Evolutionary conservation across 1,140 invertebrate genomes (phyloP), one percentile per base, ranked within the genome.

Genomic region (Zaprionus capensis): DNA sequence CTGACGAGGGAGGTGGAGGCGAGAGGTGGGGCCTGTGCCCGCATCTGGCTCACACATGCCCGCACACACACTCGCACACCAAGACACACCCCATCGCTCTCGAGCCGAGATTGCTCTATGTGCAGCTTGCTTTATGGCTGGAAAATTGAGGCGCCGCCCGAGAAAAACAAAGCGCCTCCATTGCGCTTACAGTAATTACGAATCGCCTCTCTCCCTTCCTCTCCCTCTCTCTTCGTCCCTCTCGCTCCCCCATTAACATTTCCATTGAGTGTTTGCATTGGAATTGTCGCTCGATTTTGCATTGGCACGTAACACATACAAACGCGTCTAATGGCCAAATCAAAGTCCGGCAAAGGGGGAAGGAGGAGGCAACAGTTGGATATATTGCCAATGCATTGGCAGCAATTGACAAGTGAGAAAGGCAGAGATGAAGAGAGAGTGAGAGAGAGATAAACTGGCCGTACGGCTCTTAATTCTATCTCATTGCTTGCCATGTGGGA

Each of bases 261-360:
- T 59, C 41, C 51, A 59, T 59, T 63, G 62, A 76, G 74, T 88
- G 71, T 81, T 78, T 77, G 66, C 69, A 76, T 49, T 72, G 68
- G n/a, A 79, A 68, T 82, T 68, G 53, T 70, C 31, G 36, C 68
- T 78, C 71, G 55, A 81, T 62, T 80, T 78, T 72, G 61, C 70
- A 61, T 75, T 72, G 76, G 72, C 76, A 82, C 67, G 82, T 77
- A 85, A 22, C 70, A 76, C 56, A 58, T 46, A 64, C 69, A 46
- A 17, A 46, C 41, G 41, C 41, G 62, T 58, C 61, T 76, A 71
- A 76, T 76, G 68, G 68, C 44, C 73, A 76, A 76, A 76, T 76
- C 68, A 71, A 61, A 71, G 66, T 26, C 41, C 41, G 12, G n/a
- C 41, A 5, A 6, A 17, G 6, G 41, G 36, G 14, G 14, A 0